Evolutionary conservation across 2,797 vertebrate genomes (phyloP).

Genomic region (Rhynchonycteris naso): DNA sequence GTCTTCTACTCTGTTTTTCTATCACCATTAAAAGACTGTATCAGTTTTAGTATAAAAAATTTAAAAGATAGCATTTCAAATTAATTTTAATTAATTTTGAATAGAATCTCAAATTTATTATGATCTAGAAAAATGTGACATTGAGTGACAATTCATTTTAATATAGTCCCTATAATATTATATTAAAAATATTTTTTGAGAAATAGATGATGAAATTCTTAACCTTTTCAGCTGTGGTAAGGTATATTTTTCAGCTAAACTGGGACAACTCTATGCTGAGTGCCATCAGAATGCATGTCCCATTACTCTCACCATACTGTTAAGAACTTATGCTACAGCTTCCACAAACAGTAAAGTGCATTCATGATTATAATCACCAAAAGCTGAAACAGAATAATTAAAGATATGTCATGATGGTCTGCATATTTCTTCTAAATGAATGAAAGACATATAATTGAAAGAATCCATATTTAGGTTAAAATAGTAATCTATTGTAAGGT

Average conservation of each 20-base stretch:
- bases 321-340: not conserved
- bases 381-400: not conserved
- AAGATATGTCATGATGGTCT: not conserved
- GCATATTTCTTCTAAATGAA: not conserved
- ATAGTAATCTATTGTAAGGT: not conserved
- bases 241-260: not conserved
- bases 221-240: not conserved
- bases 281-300: not conserved
- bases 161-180: not conserved
- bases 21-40: not conserved
- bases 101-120: not conserved
- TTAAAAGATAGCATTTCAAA: not conserved
- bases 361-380: not conserved
- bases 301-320: not conserved
- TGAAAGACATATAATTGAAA: not conserved
- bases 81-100: constrained; percentile 8
- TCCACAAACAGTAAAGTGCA: not conserved
- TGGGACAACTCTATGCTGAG: not conserved
- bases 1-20: not conserved
- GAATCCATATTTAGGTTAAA: not conserved
- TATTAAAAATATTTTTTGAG: not conserved
- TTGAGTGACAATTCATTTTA: not conserved
- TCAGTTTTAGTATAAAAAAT: not conserved
- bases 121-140: not conserved
- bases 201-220: not conserved